These are phyloP conservation scores for Lamproptera curius DNA, from an alignment of 2,888 invertebrate species.

Conservation along the genomic window DNA sequence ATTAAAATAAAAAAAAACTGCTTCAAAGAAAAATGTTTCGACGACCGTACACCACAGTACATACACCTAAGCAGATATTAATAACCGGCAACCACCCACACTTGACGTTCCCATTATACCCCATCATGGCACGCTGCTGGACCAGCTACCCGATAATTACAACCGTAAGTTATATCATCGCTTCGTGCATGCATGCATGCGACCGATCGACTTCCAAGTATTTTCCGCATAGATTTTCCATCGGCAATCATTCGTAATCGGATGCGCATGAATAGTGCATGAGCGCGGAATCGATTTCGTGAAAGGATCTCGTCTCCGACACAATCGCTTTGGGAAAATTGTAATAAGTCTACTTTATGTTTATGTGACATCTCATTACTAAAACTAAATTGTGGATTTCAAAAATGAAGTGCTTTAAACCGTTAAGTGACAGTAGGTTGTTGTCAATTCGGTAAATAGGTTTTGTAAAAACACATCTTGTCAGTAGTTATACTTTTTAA, in stretches of 20 bases:
- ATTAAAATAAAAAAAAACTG: too few species aligned
- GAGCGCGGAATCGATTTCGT: constrained; percentile 19
- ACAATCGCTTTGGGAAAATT: too few species aligned
- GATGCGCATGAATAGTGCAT: constrained; percentile 21
- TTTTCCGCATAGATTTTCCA: constrained; percentile 23
- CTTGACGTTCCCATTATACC: constrained; percentile 13
- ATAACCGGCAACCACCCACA: constrained; percentile 12
- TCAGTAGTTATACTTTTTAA: too few species aligned
- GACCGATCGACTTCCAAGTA: constrained; percentile 11
- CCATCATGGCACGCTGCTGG: constrained; percentile 2
- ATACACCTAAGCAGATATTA: constrained; percentile 1
- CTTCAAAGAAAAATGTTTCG: too few species aligned
- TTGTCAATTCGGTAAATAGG: too few species aligned
- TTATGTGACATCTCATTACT: too few species aligned
- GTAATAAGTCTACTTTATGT: too few species aligned
- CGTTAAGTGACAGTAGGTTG: too few species aligned
- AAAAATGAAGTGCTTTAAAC: too few species aligned
- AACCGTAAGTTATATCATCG: constrained; percentile 17
- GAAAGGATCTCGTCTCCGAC: constrained; percentile 15
- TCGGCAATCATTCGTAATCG: constrained; percentile 19
- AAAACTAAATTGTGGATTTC: too few species aligned
- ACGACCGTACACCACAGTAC: constrained; percentile 1
- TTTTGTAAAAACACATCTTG: too few species aligned
- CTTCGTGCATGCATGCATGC: constrained; percentile 2
- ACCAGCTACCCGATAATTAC: constrained; percentile 11